Conservation (phyloP, 2,888 invertebrate species). For the Dasysyrphus albostriatus region DNA sequence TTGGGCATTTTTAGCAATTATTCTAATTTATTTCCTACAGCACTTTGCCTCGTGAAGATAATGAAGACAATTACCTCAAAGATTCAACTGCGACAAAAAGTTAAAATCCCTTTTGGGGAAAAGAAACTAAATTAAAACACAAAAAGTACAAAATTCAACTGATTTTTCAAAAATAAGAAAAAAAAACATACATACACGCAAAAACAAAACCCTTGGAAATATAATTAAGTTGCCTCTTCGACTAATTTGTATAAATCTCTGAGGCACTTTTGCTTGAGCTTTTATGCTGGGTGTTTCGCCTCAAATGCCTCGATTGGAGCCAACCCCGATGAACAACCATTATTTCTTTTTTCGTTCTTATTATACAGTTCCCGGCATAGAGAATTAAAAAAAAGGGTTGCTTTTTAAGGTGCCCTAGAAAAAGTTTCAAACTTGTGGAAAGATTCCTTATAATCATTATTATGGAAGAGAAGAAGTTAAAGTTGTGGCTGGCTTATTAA, state of each 20-base stretch:
- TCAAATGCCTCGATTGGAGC: constrained; percentile 35
- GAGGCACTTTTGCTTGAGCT: constrained; percentile 32
- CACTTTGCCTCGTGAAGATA: neutral
- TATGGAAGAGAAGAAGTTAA: constrained; percentile 22
- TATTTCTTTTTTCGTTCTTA: constrained; percentile 7
- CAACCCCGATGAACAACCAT: constrained; percentile 20
- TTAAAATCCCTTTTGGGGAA: neutral
- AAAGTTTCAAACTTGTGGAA: constrained; percentile 43
- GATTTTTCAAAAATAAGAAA: neutral
- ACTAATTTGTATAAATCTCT: constrained; percentile 68
- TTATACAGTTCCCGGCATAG: constrained; percentile 58
- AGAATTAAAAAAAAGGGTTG: constrained; percentile 30
- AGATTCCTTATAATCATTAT: constrained; percentile 28
- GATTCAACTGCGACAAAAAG: neutral
- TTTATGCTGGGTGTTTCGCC: constrained; percentile 1
- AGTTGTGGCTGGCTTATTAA: constrained; percentile 53
- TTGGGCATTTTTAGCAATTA: neutral
- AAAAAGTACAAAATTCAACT: constrained; percentile 3
- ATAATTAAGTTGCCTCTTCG: constrained; percentile 72
- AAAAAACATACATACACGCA: neutral
- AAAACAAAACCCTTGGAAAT: constrained; percentile 61
- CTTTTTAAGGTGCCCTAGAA: constrained; percentile 13
- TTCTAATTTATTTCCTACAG: neutral
- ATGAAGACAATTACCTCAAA: constrained; percentile 7
- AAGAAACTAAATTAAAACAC: constrained; percentile 3